Percentiles rank a stretch among this genome's conserved stretches.
Evolutionary conservation across 2,113 vertebrate species (phyloP).

Genomic region (Neopipo cinnamomea): DNA sequence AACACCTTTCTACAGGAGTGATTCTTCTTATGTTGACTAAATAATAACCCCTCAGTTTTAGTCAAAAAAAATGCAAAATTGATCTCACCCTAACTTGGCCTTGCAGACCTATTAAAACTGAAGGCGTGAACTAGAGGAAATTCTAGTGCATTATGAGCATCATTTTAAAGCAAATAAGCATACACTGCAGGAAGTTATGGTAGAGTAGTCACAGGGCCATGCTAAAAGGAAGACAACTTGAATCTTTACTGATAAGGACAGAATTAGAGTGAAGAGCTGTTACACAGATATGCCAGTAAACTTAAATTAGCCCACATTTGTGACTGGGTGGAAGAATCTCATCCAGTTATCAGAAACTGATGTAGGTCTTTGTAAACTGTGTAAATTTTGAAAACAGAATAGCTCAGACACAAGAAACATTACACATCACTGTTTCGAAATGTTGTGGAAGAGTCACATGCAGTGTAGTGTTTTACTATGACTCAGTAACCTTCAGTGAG

Average conservation of each 20-base stretch:
- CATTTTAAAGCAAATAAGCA: background rate
- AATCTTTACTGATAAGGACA: background rate
- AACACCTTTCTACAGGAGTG: background rate
- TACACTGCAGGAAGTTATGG: background rate
- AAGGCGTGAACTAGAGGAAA: background rate
- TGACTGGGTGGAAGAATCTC: background rate
- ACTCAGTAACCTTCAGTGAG: background rate
- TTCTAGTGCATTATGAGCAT: background rate
- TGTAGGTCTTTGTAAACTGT: background rate
- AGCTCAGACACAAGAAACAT: background rate
- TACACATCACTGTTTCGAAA: background rate
- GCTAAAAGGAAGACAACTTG: background rate
- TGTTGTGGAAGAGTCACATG: background rate
- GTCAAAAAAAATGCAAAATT: background rate
- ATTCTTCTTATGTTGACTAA: background rate
- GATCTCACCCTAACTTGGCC: background rate
- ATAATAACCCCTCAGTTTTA: background rate
- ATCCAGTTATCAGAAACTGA: background rate
- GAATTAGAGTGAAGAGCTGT: background rate
- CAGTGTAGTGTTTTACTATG: background rate
- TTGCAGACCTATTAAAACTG: background rate
- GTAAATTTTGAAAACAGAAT: background rate
- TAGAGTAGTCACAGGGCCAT: background rate
- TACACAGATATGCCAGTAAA: background rate
- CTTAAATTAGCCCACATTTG: background rate